These are phyloP conservation scores for Pelecanus crispus DNA, from an alignment of 2,113 vertebrate species.

Conservation along the genomic window DNA sequence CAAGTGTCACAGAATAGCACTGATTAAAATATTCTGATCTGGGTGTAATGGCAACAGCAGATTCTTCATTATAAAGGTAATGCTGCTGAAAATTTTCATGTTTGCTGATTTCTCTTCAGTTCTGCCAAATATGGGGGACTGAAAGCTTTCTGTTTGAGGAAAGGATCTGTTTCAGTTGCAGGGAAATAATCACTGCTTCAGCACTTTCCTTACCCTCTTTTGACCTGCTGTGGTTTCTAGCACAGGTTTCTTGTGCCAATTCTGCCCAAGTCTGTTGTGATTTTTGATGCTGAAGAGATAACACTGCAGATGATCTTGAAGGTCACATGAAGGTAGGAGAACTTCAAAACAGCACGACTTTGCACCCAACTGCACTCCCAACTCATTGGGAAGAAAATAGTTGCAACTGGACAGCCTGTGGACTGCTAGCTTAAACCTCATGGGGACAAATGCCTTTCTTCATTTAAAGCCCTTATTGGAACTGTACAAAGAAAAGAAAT, in stretches of 20 bases:
- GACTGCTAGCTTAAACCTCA: constrained; percentile 36
- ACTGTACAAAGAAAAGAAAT: constrained; percentile 58
- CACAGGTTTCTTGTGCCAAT: background rate
- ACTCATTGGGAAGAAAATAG: constrained; percentile 49
- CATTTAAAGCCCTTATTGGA: constrained; percentile 45
- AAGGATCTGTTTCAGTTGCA: background rate
- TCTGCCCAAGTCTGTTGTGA: background rate
- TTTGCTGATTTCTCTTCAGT: background rate
- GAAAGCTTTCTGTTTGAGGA: background rate
- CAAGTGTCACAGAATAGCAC: background rate
- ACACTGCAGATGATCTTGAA: constrained; percentile 39
- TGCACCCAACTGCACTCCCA: constrained; percentile 31
- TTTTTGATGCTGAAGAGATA: constrained; percentile 43
- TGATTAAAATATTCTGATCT: background rate
- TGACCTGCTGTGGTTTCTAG: background rate
- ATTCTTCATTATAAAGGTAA: background rate
- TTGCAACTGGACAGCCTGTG: constrained; percentile 26
- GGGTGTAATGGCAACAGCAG: background rate
- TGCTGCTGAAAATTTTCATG: background rate
- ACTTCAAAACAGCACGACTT: constrained; percentile 8
- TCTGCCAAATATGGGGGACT: background rate
- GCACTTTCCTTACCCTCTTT: background rate
- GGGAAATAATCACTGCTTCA: background rate
- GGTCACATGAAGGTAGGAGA: constrained; percentile 50
- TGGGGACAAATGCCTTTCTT: constrained; percentile 2